Percentiles rank a stretch among this genome's conserved stretches.
phyloP scores from a whole-genome alignment of 1,140 invertebrate genomes.

The Acromyrmex charruanus region DNA sequence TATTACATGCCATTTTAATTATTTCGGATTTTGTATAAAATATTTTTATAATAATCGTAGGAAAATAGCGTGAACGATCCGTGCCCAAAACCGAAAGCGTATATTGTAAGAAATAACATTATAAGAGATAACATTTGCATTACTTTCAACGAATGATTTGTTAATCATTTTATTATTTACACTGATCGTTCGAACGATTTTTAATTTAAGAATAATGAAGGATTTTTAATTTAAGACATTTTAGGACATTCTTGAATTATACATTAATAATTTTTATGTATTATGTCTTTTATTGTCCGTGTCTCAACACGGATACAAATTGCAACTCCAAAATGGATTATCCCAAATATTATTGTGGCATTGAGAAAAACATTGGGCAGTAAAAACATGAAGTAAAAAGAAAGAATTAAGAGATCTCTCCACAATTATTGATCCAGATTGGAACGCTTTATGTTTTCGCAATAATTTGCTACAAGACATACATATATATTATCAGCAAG shows the following conservation, averaged over 20 bases:
- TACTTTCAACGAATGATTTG: constrained; percentile 47
- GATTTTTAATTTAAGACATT: constrained; percentile 54
- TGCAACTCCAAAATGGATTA: constrained; percentile 29
- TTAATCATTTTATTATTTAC: constrained; percentile 46
- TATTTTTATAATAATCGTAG: constrained; percentile 28
- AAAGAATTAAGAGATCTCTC: not conserved
- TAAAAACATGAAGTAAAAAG: constrained; percentile 7
- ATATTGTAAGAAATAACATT: constrained; percentile 52
- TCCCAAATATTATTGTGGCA: constrained; percentile 24
- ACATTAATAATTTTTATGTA: constrained; percentile 54
- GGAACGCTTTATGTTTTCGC: not conserved
- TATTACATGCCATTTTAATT: constrained; percentile 25
- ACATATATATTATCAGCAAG: constrained; percentile 21
- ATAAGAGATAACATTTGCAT: constrained; percentile 57
- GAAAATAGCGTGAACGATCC: constrained; percentile 65
- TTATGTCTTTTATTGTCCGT: constrained; percentile 38
- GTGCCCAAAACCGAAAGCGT: constrained; percentile 55
- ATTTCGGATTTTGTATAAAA: constrained; percentile 52
- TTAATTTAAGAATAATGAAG: constrained; percentile 51
- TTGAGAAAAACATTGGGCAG: constrained; percentile 16
- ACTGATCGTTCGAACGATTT: constrained; percentile 40
- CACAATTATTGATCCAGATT: not conserved
- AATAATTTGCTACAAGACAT: constrained; percentile 3
- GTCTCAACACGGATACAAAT: constrained; percentile 10
- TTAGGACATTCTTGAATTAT: constrained; percentile 53